phyloP scores from a whole-genome alignment of 1,140 invertebrate genomes.

The Drosophila kanapiae region DNA sequence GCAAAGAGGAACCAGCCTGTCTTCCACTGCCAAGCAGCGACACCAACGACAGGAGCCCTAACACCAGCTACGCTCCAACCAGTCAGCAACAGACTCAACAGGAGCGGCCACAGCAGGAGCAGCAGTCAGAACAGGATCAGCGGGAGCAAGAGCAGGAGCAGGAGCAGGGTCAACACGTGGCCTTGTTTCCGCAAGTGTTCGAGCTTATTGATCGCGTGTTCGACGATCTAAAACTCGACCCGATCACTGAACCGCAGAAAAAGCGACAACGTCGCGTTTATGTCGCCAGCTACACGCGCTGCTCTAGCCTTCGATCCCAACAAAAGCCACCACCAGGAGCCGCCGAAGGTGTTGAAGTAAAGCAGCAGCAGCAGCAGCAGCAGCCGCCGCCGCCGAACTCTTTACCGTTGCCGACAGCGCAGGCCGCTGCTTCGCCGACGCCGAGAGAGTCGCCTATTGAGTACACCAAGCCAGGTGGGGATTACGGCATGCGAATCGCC shows the following conservation, averaged over 20 bases:
- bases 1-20: constrained; percentile 76
- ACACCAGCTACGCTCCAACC: not conserved
- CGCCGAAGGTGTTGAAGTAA: not conserved
- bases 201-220: constrained; percentile 8
- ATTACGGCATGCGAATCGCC: not conserved
- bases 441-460: constrained; percentile 53
- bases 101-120: constrained; percentile 2
- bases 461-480: constrained; percentile 57
- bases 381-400: constrained; percentile 14
- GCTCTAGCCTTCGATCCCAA: constrained; percentile 55
- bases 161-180: not conserved
- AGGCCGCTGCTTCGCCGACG: constrained; percentile 47
- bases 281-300: constrained; percentile 47
- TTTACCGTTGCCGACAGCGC: constrained; percentile 11
- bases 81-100: constrained; percentile 1
- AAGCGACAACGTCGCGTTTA: constrained; percentile 61
- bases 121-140: not conserved
- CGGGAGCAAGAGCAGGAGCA: not conserved
- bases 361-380: constrained; percentile 16
- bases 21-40: constrained; percentile 65
- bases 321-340: constrained; percentile 16
- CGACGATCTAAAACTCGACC: not conserved
- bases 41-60: constrained; percentile 23
- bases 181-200: constrained; percentile 21
- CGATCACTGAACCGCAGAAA: not conserved